A percentile compares a stretch with the other conserved stretches of the same genome.
phyloP scores from a whole-genome alignment of 2,888 invertebrate species.

The Hirtodrosophila alboralis region DNA sequence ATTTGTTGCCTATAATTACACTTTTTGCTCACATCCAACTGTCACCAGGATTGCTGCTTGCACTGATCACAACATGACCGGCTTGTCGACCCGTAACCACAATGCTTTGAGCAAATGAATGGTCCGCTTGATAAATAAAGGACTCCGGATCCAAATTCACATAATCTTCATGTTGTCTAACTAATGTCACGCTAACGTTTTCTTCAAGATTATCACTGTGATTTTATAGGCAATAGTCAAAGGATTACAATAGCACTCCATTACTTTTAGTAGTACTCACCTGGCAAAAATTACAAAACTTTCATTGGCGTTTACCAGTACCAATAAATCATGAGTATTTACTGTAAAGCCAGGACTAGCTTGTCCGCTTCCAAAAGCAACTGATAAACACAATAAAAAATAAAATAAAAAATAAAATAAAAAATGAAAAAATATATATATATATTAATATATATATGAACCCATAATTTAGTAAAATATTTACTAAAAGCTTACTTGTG shows the following conservation, averaged over 20 bases:
- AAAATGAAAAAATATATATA: no score
- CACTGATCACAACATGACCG: constrained; percentile 88
- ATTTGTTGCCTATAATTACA: not conserved
- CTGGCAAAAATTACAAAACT: constrained; percentile 86
- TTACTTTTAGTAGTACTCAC: constrained; percentile 85
- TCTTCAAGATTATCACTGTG: constrained; percentile 62
- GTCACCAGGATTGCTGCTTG: constrained; percentile 86
- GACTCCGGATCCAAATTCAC: constrained; percentile 86
- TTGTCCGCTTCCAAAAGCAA: constrained; percentile 30
- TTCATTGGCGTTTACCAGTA: constrained; percentile 86
- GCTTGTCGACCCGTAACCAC: constrained; percentile 87
- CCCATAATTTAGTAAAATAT: not conserved
- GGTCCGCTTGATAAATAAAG: constrained; percentile 64
- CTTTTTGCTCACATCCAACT: constrained; percentile 78
- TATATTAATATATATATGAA: no score
- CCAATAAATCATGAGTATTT: constrained; percentile 86
- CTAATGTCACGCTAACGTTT: constrained; percentile 85
- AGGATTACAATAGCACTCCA: not conserved
- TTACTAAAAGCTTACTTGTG: constrained; percentile 25
- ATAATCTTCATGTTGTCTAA: constrained; percentile 88
- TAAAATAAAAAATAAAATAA: no score
- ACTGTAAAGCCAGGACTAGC: constrained; percentile 83
- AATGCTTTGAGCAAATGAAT: constrained; percentile 84
- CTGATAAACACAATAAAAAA: no score
- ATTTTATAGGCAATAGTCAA: no score